Conservation (phyloP, 2,113 vertebrate genomes). For the Isurus oxyrinchus region DNA sequence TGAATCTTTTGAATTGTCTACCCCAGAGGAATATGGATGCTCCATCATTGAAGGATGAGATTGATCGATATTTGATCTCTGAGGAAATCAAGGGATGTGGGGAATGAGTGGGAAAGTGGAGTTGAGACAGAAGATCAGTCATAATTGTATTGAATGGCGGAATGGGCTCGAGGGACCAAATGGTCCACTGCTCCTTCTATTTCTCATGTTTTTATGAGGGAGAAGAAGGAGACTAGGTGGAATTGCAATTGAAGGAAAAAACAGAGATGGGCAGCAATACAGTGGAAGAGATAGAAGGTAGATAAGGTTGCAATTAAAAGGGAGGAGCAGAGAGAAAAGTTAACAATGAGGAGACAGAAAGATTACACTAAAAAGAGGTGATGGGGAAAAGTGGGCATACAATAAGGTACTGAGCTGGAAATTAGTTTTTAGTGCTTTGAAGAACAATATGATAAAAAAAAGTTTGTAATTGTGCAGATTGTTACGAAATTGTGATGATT, state of each 20-base stretch:
- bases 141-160: no score
- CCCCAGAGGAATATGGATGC: no score
- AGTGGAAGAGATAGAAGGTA: background rate
- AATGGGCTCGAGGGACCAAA: no score
- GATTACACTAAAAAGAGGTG: background rate
- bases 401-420: background rate
- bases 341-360: background rate
- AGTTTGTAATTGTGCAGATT: background rate
- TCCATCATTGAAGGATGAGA: no score
- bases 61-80: no score
- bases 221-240: background rate
- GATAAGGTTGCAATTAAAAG: background rate
- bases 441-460: background rate
- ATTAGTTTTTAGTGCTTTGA: background rate
- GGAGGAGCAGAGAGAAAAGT: background rate
- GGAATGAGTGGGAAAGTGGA: no score
- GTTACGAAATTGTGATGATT: background rate
- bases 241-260: background rate
- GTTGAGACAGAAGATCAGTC: no score
- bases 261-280: background rate
- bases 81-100: no score
- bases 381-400: background rate
- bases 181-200: no score
- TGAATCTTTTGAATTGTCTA: no score
- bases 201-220: no score